These are phyloP conservation scores for Drosophila imparisetae DNA, from an alignment of 2,888 invertebrate genomes.

Conservation along the genomic window DNA sequence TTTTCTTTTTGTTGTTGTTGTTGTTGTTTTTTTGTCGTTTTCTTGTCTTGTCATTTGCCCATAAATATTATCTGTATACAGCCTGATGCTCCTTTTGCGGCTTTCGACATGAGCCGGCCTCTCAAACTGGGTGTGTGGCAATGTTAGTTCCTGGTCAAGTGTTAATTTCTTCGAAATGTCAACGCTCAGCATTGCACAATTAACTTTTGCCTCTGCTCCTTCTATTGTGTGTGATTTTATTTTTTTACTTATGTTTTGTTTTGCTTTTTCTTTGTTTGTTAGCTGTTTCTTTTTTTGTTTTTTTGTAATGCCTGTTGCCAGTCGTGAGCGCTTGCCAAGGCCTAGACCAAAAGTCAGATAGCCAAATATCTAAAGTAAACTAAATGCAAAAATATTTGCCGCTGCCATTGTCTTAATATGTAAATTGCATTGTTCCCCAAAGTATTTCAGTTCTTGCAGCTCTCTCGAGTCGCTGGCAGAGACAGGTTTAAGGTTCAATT, in stretches of 20 bases:
- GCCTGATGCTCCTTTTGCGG: conserved; percentile 37
- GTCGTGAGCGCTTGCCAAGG: conserved; percentile 42
- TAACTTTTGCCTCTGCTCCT: conserved; percentile 46
- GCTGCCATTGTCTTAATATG: conserved; percentile 76
- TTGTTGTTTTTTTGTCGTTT: background rate
- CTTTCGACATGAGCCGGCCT: conserved; percentile 3
- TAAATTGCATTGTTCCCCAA: conserved; percentile 69
- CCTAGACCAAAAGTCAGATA: conserved; percentile 40
- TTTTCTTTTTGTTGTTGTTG: background rate
- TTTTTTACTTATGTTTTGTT: conserved; percentile 8
- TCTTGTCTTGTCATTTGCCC: conserved; percentile 58
- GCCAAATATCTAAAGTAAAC: conserved; percentile 14
- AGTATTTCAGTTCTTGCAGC: conserved; percentile 4
- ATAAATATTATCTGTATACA: conserved; percentile 70
- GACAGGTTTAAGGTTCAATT: conserved; percentile 60
- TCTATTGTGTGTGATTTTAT: background rate
- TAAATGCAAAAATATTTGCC: conserved; percentile 52
- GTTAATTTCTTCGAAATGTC: conserved; percentile 64
- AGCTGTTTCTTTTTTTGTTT: background rate
- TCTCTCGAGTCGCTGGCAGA: conserved; percentile 10
- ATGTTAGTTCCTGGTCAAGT: conserved; percentile 56
- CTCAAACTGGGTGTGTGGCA: background rate
- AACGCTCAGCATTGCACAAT: conserved; percentile 51
- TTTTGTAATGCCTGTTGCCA: conserved; percentile 16
- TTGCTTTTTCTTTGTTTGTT: background rate